Evolutionary conservation across 1,140 invertebrate species (phyloP).

Genomic region (Drosophila pallidifrons): DNA sequence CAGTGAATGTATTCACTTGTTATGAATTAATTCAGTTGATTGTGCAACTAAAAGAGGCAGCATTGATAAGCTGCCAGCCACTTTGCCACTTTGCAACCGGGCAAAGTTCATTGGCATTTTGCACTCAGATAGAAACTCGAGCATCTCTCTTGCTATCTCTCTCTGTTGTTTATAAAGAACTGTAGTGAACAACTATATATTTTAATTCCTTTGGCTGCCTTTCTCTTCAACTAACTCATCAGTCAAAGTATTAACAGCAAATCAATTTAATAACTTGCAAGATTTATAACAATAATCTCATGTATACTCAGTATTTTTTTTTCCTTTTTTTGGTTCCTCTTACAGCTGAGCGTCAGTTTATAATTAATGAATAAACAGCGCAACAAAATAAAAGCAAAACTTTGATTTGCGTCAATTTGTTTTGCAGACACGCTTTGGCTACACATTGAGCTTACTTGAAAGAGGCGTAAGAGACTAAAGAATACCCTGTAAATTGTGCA

Average conservation of each 20-base stretch:
- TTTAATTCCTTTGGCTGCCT: too few relatives aligned
- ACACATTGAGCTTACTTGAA: background rate
- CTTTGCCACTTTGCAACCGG: conserved; percentile 14
- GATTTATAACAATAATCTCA: conserved; percentile 43
- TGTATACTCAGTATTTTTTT: conserved; percentile 1
- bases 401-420: conserved; percentile 68
- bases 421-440: conserved; percentile 58
- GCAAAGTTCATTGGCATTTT: conserved; percentile 48
- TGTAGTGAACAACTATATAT: background rate
- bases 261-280: conserved; percentile 55
- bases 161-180: background rate
- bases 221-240: conserved; percentile 45
- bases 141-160: background rate
- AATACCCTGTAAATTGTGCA: conserved; percentile 1
- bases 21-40: conserved; percentile 33
- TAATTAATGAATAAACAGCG: conserved; percentile 63
- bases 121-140: conserved; percentile 16
- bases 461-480: background rate
- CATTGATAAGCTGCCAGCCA: conserved; percentile 24
- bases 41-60: conserved; percentile 30
- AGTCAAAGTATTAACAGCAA: conserved; percentile 42
- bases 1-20: conserved; percentile 14
- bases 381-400: conserved; percentile 25
- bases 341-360: conserved; percentile 38
- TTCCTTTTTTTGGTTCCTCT: background rate